Evolutionary conservation across 2,113 vertebrate species (phyloP).

Genomic region (Corythornis cristatus): DNA sequence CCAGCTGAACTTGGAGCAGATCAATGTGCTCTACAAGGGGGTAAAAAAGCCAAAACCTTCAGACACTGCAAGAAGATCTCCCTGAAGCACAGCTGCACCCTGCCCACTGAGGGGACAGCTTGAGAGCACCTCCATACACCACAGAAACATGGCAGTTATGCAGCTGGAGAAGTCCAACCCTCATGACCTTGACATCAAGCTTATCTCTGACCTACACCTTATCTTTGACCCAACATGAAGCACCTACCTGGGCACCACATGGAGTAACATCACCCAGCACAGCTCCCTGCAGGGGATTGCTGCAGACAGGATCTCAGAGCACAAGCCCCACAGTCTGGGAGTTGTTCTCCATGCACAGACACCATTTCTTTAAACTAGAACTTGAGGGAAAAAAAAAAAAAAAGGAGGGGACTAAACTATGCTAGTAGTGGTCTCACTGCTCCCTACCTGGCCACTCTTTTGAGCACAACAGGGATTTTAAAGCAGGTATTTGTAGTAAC

Average conservation of each 20-base stretch:
- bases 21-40: too few relatives aligned
- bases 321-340: rapidly evolving
- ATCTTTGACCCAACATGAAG: background rate
- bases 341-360: background rate
- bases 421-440: background rate
- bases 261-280: rapidly evolving
- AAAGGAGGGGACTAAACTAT: background rate
- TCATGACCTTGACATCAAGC: background rate
- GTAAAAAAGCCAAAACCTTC: too few relatives aligned
- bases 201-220: background rate
- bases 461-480: background rate
- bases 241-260: rapidly evolving
- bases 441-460: background rate
- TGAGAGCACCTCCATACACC: rapidly evolving
- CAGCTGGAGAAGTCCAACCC: background rate
- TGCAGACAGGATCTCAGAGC: too few relatives aligned
- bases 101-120: background rate
- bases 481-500: rapidly evolving
- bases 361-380: background rate
- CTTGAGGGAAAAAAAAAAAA: background rate
- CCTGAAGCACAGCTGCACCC: background rate
- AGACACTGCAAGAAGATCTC: too few relatives aligned
- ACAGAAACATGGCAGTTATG: rapidly evolving
- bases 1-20: background rate
- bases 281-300: background rate